phyloP scores from a whole-genome alignment of 2,888 invertebrate genomes.

The Sarcophaga carnaria region DNA sequence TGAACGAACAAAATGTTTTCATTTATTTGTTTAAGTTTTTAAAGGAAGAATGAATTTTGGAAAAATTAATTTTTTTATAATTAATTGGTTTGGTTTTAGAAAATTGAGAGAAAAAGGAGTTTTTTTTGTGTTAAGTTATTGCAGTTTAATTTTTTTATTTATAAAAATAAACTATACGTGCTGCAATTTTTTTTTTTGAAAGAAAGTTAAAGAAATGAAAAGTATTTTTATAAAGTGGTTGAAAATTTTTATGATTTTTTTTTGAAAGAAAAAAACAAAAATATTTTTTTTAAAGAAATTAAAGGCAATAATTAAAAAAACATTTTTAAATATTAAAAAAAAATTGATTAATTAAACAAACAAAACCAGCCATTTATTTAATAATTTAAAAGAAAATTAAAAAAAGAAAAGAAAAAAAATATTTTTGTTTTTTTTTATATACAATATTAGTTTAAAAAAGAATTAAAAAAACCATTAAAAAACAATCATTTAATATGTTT shows the following conservation, averaged over 20 bases:
- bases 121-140: conserved; percentile 61
- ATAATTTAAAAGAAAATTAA: conserved; percentile 60
- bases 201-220: conserved; percentile 41
- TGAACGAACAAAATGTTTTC: conserved; percentile 13
- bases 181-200: conserved; percentile 65
- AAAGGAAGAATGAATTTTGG: conserved; percentile 19
- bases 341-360: conserved; percentile 75
- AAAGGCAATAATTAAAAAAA: conserved; percentile 70
- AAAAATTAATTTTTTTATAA: conserved; percentile 41
- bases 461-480: conserved; percentile 59
- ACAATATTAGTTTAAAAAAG: conserved; percentile 52
- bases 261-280: conserved; percentile 67
- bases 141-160: conserved; percentile 54
- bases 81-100: conserved; percentile 40
- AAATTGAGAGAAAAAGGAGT: conserved; percentile 51
- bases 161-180: conserved; percentile 64
- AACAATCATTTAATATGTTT: conserved; percentile 65
- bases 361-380: conserved; percentile 69
- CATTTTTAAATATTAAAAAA: conserved; percentile 41
- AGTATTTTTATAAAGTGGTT: conserved; percentile 57
- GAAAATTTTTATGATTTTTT: conserved; percentile 69
- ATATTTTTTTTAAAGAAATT: conserved; percentile 68
- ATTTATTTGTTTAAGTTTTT: conserved; percentile 55
- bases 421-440: conserved; percentile 70
- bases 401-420: conserved; percentile 32